Conservation (phyloP, 2,888 invertebrate species). For the Zaprionus bogoriensis region DNA sequence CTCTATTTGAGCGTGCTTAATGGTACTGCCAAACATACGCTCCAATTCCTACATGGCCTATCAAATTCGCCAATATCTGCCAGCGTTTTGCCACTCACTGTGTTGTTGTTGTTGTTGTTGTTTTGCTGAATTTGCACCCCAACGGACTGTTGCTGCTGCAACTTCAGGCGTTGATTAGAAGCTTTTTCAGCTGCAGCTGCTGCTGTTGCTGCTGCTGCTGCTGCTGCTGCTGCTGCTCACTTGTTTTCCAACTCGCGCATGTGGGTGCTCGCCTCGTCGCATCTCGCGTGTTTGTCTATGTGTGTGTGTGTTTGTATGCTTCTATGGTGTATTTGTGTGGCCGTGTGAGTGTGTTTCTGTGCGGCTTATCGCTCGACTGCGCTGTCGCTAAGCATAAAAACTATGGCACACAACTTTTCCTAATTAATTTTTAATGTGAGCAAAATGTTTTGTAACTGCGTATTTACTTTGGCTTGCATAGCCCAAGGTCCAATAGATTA, state of each 20-base stretch:
- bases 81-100: constrained; percentile 27
- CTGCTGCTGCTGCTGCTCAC: constrained; percentile 20
- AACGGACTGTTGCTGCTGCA: constrained; percentile 42
- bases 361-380: constrained; percentile 62
- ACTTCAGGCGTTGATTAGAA: constrained; percentile 71
- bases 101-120: too few relatives aligned
- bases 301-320: background rate
- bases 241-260: constrained; percentile 39
- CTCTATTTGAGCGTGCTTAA: too few relatives aligned
- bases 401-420: constrained; percentile 61
- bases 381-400: constrained; percentile 65
- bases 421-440: constrained; percentile 75
- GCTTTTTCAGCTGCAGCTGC: constrained; percentile 62
- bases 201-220: constrained; percentile 12
- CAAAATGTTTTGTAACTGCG: constrained; percentile 66
- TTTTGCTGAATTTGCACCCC: constrained; percentile 55
- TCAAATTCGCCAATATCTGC: too few relatives aligned
- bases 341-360: constrained; percentile 14
- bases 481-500: constrained; percentile 11
- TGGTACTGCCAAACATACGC: too few relatives aligned
- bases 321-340: too few relatives aligned
- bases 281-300: constrained; percentile 2
- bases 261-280: constrained; percentile 29
- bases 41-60: too few relatives aligned
- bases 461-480: constrained; percentile 35